Base-by-base conservation (phyloP, 2,888 invertebrate genomes). In the Cacoxenus indagator region DNA sequence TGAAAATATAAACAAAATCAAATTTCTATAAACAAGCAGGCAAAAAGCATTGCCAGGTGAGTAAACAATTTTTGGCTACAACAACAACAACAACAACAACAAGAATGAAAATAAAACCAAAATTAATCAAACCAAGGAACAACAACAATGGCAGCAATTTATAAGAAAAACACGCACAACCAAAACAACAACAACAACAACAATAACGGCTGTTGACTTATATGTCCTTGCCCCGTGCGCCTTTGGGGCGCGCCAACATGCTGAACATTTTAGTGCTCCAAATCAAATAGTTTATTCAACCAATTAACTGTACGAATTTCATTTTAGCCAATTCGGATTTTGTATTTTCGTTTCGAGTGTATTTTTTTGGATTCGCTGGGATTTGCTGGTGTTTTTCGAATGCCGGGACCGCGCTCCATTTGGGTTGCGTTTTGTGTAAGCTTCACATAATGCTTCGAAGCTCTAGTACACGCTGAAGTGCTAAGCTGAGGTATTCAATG, bases 1-100 rank as follows among this genome's bases (percentile, higher is more conserved):
- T 29, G 22, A 65, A 55, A 65, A 61, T 67, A 67, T 19, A 64
- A 76, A 77, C 68, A 76, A 77, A 80, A 80, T 80, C 78, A 80
- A 80, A 78, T 77, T 75, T 75, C 70, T 70, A 75, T 76, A 70
- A 81, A 74, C 77, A 74, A 74, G 69, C 69, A 55, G 9, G 59
- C 67, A 46, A 70, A 75, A 74, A 67, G 74, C 76, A 70, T 78
- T 73, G 77, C 65, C 78, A 76, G 80, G 80, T 80, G 82, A 72
- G 75, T 65, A 82, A 80, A 81, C 76, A 79, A 71, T 57, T 67
- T 45, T 43, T 24, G 61, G 61, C 24, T 55, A 55, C 31, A 4
- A 27, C 24, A 65, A 51, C 48, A 64, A 17, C 26, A 48, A 64
- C 48, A 64, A 31, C 17, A 54, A 37, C n/a, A 65, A 65, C 37